phyloP scores from a whole-genome alignment of 2,113 vertebrate species.

The Camarhynchus parvulus region DNA sequence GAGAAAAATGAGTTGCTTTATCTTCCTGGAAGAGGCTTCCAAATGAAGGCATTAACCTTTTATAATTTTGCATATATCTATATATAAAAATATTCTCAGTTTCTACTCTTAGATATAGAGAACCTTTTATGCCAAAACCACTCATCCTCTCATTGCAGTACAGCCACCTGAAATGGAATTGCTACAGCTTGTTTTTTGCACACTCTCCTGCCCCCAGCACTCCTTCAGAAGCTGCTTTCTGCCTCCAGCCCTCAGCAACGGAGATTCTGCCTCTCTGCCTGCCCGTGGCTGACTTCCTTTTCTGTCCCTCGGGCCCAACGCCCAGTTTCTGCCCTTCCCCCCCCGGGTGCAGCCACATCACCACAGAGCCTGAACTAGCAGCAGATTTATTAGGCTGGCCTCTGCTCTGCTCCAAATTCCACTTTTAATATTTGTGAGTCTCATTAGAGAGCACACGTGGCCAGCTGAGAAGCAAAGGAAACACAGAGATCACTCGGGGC shows the following conservation, averaged over 20 bases:
- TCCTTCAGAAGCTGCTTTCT: background rate
- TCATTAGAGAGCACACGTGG: background rate
- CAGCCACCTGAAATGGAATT: background rate
- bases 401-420: background rate
- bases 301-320: background rate
- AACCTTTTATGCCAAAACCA: background rate
- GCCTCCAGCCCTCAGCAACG: background rate
- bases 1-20: background rate
- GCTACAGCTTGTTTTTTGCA: background rate
- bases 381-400: constrained; percentile 30
- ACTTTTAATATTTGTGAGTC: background rate
- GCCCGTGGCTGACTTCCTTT: background rate
- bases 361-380: background rate
- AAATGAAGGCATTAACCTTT: background rate
- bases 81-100: background rate
- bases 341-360: background rate
- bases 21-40: background rate
- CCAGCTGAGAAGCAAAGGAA: background rate
- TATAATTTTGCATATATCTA: background rate
- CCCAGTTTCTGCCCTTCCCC: constrained; percentile 6
- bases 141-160: background rate
- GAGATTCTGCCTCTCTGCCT: background rate
- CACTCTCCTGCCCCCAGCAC: background rate
- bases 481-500: background rate
- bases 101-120: background rate